Evolutionary conservation across 2,113 vertebrate genomes (phyloP).

Genomic region (Carassius gibelio): DNA sequence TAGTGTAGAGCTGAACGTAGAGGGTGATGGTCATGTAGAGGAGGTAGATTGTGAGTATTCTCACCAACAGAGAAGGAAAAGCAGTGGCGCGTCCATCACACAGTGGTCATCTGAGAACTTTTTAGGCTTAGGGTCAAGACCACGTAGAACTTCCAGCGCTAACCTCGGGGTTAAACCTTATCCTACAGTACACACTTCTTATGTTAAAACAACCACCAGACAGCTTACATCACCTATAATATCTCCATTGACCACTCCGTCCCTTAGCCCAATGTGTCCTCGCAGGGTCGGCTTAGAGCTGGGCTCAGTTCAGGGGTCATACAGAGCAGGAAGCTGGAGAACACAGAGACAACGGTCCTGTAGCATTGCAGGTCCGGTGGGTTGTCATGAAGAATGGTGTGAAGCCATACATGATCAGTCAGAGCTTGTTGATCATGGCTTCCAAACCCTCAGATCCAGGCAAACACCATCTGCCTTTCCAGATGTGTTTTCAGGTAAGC

Average conservation of each 20-base stretch:
- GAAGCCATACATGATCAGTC: slow-evolving; percentile 70
- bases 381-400: slow-evolving; percentile 83
- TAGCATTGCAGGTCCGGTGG: slow-evolving; percentile 77
- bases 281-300: slow-evolving; percentile 69
- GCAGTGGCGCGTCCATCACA: slow-evolving; percentile 62
- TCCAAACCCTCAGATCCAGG: slow-evolving; percentile 72
- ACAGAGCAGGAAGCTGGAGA: slow-evolving; percentile 58
- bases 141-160: slow-evolving; percentile 62
- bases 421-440: slow-evolving; percentile 65
- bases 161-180: slow-evolving; percentile 79
- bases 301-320: slow-evolving; percentile 35
- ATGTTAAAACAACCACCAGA: slow-evolving; percentile 94
- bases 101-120: slow-evolving; percentile 65
- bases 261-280: slow-evolving; percentile 79
- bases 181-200: slow-evolving; percentile 85
- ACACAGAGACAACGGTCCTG: slow-evolving; percentile 78
- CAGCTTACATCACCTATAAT: slow-evolving; percentile 87
- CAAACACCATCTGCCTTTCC: slow-evolving; percentile 76
- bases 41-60: slow-evolving; percentile 52
- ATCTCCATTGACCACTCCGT: slow-evolving; percentile 79
- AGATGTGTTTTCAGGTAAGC: slow-evolving; percentile 94
- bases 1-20: slow-evolving; percentile 68
- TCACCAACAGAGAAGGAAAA: slow-evolving; percentile 65
- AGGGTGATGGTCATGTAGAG: slow-evolving; percentile 50
- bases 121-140: slow-evolving; percentile 56